Conservation (phyloP, 2,888 invertebrate genomes). For the Erebia ligea region DNA sequence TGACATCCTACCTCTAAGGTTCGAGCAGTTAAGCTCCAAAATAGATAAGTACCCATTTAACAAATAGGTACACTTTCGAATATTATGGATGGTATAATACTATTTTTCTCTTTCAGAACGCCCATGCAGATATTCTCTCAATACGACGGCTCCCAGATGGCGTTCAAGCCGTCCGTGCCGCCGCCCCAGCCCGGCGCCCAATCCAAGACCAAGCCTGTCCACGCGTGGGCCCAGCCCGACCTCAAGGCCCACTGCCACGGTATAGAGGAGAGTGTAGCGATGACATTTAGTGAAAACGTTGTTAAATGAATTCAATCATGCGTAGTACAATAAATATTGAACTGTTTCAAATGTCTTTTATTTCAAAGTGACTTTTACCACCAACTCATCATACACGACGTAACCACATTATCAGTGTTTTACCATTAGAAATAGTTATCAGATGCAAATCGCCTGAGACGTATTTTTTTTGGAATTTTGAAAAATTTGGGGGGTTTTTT, state of each 20-base stretch:
- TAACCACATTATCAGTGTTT: too few species aligned
- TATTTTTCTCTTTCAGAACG: slow-evolving; percentile 70
- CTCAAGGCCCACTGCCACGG: slow-evolving; percentile 72
- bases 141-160: slow-evolving; percentile 88
- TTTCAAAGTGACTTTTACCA: neutral
- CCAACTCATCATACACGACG: too few species aligned
- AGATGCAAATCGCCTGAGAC: too few species aligned
- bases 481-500: too few species aligned
- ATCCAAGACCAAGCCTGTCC: slow-evolving; percentile 52
- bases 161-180: slow-evolving; percentile 89
- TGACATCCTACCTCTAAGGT: too few species aligned
- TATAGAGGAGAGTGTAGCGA: slow-evolving; percentile 55
- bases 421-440: too few species aligned
- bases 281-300: slow-evolving; percentile 41
- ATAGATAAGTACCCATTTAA: too few species aligned
- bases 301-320: slow-evolving; percentile 31
- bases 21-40: too few species aligned
- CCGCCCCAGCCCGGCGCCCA: slow-evolving; percentile 82
- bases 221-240: slow-evolving; percentile 69
- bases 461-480: too few species aligned
- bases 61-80: too few species aligned
- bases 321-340: neutral
- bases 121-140: slow-evolving; percentile 85
- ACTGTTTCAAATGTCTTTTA: neutral
- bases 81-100: too few species aligned